Conservation (phyloP, 2,888 invertebrate genomes). For the Ganaspis brasiliensis region DNA sequence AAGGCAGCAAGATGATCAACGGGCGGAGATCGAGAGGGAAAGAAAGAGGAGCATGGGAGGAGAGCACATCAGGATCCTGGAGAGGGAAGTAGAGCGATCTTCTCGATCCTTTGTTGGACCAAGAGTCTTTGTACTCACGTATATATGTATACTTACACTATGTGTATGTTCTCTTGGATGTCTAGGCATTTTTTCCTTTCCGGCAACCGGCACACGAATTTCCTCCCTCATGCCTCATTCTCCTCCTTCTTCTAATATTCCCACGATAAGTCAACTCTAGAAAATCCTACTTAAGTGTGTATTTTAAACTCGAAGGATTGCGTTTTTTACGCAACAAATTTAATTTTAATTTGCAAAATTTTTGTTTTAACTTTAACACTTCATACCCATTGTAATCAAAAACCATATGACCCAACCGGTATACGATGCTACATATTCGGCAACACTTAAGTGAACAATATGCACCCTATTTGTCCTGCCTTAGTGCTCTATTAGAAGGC, state of each 20-base stretch:
- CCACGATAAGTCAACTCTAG: conserved; percentile 34
- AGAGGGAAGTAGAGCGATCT: conserved; percentile 67
- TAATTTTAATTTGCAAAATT: background rate
- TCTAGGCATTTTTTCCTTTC: conserved; percentile 61
- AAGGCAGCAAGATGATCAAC: conserved; percentile 51
- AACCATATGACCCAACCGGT: too few relatives aligned
- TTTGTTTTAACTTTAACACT: too few relatives aligned
- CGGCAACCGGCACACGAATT: conserved; percentile 67
- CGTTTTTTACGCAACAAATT: background rate
- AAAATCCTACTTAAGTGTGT: conserved; percentile 2
- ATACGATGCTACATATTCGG: too few relatives aligned
- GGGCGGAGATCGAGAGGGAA: conserved; percentile 48
- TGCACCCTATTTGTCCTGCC: too few relatives aligned
- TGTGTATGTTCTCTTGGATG: conserved; percentile 59
- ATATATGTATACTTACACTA: background rate
- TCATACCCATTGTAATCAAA: too few relatives aligned
- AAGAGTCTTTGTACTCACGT: conserved; percentile 63
- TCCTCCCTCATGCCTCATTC: conserved; percentile 61
- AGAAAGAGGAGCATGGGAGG: conserved; percentile 48
- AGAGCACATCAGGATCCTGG: conserved; percentile 52
- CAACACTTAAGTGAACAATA: too few relatives aligned
- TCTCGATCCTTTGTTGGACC: conserved; percentile 66
- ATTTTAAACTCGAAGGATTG: too few relatives aligned
- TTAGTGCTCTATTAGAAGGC: too few relatives aligned
- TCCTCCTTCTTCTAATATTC: conserved; percentile 21